These are phyloP conservation scores for Rhynchotus rufescens DNA, from an alignment of 2,797 vertebrate species.

Conservation along the genomic window DNA sequence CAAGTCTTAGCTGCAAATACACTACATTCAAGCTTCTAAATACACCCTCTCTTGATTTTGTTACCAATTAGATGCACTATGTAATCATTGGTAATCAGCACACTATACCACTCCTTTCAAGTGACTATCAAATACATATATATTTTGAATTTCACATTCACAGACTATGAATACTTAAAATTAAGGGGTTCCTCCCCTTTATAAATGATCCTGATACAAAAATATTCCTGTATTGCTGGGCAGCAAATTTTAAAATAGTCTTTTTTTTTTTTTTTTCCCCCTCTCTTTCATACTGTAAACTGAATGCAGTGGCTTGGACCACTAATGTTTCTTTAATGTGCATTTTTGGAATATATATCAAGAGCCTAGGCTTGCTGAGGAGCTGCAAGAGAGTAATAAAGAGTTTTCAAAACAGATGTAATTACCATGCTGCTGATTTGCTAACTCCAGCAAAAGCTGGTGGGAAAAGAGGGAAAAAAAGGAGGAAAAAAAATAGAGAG, in stretches of 20 bases:
- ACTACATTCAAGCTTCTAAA: neutral
- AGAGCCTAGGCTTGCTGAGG: neutral
- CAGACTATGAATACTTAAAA: neutral
- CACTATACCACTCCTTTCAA: neutral
- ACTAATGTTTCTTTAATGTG: neutral
- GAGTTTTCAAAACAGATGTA: conserved; percentile 5
- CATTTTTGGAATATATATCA: neutral
- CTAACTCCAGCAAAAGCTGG: neutral
- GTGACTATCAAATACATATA: neutral
- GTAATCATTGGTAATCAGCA: neutral
- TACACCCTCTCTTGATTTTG: neutral
- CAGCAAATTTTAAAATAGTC: neutral
- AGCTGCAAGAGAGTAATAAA: neutral
- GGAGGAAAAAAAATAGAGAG: no score
- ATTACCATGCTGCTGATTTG: neutral
- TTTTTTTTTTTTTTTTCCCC: neutral
- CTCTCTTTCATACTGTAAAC: neutral
- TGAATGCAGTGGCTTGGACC: neutral
- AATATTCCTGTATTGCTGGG: neutral
- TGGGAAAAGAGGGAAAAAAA: no score
- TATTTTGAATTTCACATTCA: neutral
- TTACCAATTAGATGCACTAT: neutral
- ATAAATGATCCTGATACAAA: neutral
- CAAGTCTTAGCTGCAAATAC: neutral
- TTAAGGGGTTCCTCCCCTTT: neutral